phyloP scores from a whole-genome alignment of 2,888 invertebrate genomes.

The Platycheirus albimanus region DNA sequence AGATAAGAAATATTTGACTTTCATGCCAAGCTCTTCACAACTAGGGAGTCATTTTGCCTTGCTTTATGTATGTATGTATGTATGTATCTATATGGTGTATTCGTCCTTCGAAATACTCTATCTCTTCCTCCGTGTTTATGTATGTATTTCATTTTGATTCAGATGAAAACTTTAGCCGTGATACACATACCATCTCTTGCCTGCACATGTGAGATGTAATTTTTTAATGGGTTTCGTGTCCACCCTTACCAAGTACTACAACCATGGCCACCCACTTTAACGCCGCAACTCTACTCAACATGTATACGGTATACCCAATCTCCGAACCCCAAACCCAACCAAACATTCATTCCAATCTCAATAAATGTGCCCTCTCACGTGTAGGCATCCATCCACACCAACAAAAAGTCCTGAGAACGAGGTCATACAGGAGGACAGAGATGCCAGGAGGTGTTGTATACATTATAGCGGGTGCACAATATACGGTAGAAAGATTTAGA shows the following conservation, averaged over 20 bases:
- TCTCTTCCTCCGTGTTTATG: neutral
- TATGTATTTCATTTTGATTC: constrained; percentile 45
- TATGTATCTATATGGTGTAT: neutral
- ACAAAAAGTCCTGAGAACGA: constrained; percentile 60
- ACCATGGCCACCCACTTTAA: constrained; percentile 40
- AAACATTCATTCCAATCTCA: constrained; percentile 64
- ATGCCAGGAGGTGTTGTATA: constrained; percentile 42
- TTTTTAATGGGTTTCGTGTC: constrained; percentile 72
- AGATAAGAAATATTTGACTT: constrained; percentile 60
- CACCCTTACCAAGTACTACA: constrained; percentile 19
- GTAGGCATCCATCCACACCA: constrained; percentile 42
- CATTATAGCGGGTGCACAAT: constrained; percentile 27
- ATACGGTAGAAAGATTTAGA: constrained; percentile 51
- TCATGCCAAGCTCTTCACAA: constrained; percentile 46
- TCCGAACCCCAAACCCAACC: constrained; percentile 40
- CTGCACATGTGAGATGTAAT: constrained; percentile 68
- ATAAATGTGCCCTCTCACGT: constrained; percentile 67
- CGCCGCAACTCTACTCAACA: constrained; percentile 37
- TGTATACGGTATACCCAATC: too few relatives aligned
- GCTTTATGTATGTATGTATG: neutral
- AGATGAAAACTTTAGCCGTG: constrained; percentile 32
- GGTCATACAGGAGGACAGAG: constrained; percentile 70
- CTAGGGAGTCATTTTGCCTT: constrained; percentile 49
- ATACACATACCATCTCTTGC: constrained; percentile 29
- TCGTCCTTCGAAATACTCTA: constrained; percentile 36